phyloP scores from a whole-genome alignment of 2,113 vertebrate species.

The Uria aalge region DNA sequence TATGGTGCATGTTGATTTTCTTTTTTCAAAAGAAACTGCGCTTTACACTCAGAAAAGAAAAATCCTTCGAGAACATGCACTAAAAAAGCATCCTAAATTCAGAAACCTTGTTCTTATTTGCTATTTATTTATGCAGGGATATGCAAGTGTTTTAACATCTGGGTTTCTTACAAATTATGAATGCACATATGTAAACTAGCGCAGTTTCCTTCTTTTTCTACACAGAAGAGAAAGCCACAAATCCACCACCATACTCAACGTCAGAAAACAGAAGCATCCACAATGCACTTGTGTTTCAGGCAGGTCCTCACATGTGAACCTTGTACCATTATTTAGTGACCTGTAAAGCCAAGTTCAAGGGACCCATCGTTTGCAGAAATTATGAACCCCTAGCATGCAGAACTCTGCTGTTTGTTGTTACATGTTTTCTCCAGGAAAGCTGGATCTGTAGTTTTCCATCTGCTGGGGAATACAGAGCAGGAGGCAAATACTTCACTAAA shows the following conservation, averaged over 20 bases:
- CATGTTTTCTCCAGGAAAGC: background rate
- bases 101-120: constrained; percentile 15
- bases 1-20: constrained; percentile 41
- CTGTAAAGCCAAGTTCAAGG: background rate
- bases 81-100: constrained; percentile 14
- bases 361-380: background rate
- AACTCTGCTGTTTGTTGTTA: background rate
- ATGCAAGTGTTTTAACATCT: constrained; percentile 15
- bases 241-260: background rate
- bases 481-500: background rate
- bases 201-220: background rate
- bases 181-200: background rate
- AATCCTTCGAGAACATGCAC: background rate
- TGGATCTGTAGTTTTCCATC: background rate
- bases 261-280: background rate
- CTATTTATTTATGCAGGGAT: constrained; percentile 20
- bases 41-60: constrained; percentile 8
- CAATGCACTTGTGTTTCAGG: background rate
- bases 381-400: background rate
- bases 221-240: background rate
- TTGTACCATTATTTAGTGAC: background rate
- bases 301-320: background rate
- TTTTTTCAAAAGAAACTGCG: background rate
- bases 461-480: background rate
- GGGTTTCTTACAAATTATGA: background rate